phyloP scores from a whole-genome alignment of 2,888 invertebrate genomes.

The Agelastica alni region DNA sequence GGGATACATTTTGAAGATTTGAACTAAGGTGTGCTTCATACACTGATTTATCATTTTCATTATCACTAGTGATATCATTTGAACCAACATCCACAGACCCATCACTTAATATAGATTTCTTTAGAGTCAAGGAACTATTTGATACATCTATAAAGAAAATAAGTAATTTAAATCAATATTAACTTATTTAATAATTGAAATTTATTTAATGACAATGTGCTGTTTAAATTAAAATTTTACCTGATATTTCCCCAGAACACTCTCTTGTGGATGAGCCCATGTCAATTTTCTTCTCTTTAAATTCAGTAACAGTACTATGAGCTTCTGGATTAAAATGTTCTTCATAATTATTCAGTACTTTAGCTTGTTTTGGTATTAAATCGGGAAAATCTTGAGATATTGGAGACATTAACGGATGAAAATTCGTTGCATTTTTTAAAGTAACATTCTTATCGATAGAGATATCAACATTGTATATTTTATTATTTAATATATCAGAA shows the following conservation, averaged over 20 bases:
- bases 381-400: constrained; percentile 54
- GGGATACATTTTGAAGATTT: constrained; percentile 58
- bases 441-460: constrained; percentile 6
- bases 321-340: constrained; percentile 48
- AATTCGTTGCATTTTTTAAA: constrained; percentile 51
- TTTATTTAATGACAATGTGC: too few species aligned
- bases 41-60: constrained; percentile 59
- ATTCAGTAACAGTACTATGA: constrained; percentile 45
- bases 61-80: constrained; percentile 52
- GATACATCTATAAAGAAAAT: constrained; percentile 55
- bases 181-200: too few species aligned
- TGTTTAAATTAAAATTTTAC: too few species aligned
- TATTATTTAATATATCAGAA: constrained; percentile 5
- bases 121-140: constrained; percentile 63
- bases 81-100: constrained; percentile 62
- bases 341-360: constrained; percentile 40
- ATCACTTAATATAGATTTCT: constrained; percentile 60
- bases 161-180: not conserved
- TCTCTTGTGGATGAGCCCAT: too few species aligned
- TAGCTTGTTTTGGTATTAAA: constrained; percentile 52
- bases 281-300: constrained; percentile 24
- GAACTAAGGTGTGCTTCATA: constrained; percentile 60
- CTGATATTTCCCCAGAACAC: too few species aligned
- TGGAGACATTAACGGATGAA: constrained; percentile 55
- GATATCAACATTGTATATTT: constrained; percentile 8